These are phyloP conservation scores for Caenorhabditis sp. DNA, from an alignment of 2,888 invertebrate genomes.

Conservation along the genomic window DNA sequence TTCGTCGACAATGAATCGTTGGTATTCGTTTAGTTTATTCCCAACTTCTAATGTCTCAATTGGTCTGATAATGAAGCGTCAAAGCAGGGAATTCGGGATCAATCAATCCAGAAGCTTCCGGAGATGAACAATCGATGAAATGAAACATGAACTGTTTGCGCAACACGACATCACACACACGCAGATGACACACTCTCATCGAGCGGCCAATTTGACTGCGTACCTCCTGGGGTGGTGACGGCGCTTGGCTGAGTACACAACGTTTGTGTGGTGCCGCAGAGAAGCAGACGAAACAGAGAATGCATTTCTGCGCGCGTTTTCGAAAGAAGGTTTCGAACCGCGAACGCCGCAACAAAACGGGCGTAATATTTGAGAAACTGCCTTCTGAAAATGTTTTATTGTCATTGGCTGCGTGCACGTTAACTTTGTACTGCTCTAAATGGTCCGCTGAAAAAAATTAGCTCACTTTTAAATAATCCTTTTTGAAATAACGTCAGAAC, in stretches of 20 bases:
- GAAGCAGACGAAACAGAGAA: conserved; percentile 18
- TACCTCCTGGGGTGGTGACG: conserved; percentile 58
- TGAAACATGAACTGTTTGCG: conserved; percentile 27
- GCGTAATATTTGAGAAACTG: background rate
- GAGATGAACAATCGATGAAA: conserved; percentile 39
- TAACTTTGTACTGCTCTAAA: no score
- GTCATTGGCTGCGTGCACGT: no score
- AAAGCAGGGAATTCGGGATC: no score
- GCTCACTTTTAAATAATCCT: no score
- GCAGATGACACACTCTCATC: conserved; percentile 39
- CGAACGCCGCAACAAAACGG: background rate
- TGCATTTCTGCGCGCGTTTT: conserved; percentile 32
- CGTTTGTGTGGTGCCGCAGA: conserved; percentile 25
- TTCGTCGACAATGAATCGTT: background rate
- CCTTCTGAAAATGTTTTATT: no score
- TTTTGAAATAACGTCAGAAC: no score
- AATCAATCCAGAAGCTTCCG: background rate
- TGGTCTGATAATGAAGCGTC: no score
- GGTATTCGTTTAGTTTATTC: background rate
- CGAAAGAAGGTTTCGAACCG: conserved; percentile 8
- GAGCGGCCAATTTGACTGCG: conserved; percentile 55
- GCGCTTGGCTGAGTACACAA: conserved; percentile 57
- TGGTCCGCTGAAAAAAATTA: no score
- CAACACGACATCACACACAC: conserved; percentile 26
- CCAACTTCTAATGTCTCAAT: background rate